Percentiles rank a stretch among this genome's conserved stretches.
phyloP scores from a whole-genome alignment of 2,888 invertebrate species.

The Stenodera caucasica region DNA sequence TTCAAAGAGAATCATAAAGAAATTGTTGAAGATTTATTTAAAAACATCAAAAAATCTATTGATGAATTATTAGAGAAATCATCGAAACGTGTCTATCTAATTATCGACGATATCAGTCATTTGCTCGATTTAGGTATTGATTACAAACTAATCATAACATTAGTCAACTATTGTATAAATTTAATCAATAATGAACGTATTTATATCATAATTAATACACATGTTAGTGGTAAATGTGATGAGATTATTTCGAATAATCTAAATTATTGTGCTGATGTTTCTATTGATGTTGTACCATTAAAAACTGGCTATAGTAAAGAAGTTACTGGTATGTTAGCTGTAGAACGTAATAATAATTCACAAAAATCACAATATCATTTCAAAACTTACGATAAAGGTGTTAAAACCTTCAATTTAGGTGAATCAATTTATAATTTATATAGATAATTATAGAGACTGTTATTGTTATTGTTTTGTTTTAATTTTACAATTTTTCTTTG shows the following conservation, averaged over 20 bases:
- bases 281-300: conserved; percentile 67
- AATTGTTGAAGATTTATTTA: conserved; percentile 56
- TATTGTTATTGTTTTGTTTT: not conserved
- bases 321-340: conserved; percentile 69
- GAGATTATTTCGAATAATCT: conserved; percentile 63
- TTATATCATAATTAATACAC: conserved; percentile 63
- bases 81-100: conserved; percentile 52
- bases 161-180: conserved; percentile 58
- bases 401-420: conserved; percentile 74
- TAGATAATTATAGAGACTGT: conserved; percentile 38
- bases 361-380: conserved; percentile 61
- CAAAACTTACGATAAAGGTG: conserved; percentile 73
- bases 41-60: conserved; percentile 49
- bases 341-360: conserved; percentile 60
- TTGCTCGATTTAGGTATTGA: conserved; percentile 66
- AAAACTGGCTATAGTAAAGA: conserved; percentile 73
- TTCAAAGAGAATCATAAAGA: conserved; percentile 44
- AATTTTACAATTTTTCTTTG: not conserved
- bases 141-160: conserved; percentile 58
- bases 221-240: conserved; percentile 62
- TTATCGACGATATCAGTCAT: conserved; percentile 75
- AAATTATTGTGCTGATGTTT: conserved; percentile 65
- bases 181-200: conserved; percentile 52
- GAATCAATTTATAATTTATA: conserved; percentile 49
- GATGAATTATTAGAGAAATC: conserved; percentile 20